Evolutionary conservation across 2,888 invertebrate genomes (phyloP).

Genomic region (Galeruca laticollis): DNA sequence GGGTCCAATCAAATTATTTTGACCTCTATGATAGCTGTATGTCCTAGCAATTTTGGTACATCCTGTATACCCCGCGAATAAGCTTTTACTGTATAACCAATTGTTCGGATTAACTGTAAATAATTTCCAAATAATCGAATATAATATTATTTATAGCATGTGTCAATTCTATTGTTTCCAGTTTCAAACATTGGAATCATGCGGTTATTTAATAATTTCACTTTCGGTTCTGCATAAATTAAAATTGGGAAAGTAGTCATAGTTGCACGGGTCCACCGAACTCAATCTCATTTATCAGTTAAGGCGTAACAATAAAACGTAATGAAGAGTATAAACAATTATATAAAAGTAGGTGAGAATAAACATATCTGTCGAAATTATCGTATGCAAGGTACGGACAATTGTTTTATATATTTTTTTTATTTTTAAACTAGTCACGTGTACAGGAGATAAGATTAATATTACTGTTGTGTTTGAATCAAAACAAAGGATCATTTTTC

Average conservation of each 20-base stretch:
- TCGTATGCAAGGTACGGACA: background rate
- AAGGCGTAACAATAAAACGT: slow-evolving; percentile 29
- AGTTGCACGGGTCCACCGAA: slow-evolving; percentile 5
- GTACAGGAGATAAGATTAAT: too few species aligned
- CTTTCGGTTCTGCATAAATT: slow-evolving; percentile 27
- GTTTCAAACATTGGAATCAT: background rate
- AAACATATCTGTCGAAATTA: slow-evolving; percentile 13
- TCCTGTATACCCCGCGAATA: too few species aligned
- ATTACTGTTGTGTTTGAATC: too few species aligned
- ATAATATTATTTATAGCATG: too few species aligned
- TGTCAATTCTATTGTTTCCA: too few species aligned
- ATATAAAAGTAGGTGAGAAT: slow-evolving; percentile 29
- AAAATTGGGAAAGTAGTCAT: slow-evolving; percentile 26
- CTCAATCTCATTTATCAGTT: slow-evolving; percentile 18
- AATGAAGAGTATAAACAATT: slow-evolving; percentile 25
- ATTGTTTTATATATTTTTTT: background rate
- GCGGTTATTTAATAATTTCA: slow-evolving; percentile 24
- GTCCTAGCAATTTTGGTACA: too few species aligned
- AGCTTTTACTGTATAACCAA: too few species aligned
- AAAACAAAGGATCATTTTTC: too few species aligned
- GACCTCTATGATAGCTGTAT: too few species aligned
- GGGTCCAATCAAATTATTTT: too few species aligned
- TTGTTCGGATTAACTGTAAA: too few species aligned
- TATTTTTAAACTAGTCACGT: background rate
- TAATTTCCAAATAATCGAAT: too few species aligned